These are phyloP conservation scores for Crotophaga sulcirostris DNA, from an alignment of 2,113 vertebrate genomes.

Conservation along the genomic window DNA sequence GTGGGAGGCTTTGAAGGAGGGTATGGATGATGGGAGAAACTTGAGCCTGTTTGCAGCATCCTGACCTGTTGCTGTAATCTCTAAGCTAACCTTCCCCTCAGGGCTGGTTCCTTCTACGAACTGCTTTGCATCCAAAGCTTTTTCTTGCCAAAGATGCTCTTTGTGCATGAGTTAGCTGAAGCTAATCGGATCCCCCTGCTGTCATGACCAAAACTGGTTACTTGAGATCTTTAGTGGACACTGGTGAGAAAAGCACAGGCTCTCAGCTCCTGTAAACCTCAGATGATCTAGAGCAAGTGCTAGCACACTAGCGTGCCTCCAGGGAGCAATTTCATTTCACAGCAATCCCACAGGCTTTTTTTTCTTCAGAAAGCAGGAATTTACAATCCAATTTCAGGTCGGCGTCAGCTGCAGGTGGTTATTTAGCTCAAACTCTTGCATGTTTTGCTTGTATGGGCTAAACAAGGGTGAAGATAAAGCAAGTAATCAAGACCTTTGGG, in stretches of 20 bases:
- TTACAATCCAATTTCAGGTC: neutral
- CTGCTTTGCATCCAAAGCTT: neutral
- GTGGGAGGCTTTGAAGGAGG: neutral
- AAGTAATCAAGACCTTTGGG: neutral
- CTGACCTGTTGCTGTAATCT: neutral
- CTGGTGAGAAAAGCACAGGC: neutral
- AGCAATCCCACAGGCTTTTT: neutral
- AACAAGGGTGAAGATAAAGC: neutral
- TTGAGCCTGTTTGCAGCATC: neutral
- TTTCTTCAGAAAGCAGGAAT: neutral
- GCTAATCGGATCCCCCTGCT: neutral
- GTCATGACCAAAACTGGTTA: neutral
- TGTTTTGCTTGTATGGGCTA: neutral
- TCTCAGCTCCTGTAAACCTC: neutral
- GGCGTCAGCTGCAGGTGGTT: neutral
- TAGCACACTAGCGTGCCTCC: neutral
- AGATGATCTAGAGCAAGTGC: neutral
- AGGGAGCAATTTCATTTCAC: neutral
- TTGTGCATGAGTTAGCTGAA: neutral
- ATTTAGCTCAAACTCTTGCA: neutral
- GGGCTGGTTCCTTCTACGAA: neutral
- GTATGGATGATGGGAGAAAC: neutral
- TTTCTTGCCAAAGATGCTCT: neutral
- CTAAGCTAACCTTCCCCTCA: neutral
- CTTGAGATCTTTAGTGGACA: neutral